Base-by-base conservation (phyloP, 2,888 invertebrate genomes). In the Lasioglossum malachurum region DNA sequence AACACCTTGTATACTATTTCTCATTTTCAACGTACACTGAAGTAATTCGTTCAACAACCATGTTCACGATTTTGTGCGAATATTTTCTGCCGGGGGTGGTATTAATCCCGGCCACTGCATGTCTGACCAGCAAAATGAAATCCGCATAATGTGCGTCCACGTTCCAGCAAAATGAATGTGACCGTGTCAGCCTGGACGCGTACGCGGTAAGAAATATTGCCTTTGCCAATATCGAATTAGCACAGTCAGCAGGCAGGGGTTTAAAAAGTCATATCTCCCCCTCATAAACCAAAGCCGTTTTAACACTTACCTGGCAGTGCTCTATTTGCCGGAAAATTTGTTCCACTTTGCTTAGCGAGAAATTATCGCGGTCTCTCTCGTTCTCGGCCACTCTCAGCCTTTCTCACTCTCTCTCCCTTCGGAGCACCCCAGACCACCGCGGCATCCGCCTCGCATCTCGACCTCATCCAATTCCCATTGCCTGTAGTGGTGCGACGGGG, bases 391-490 rank as follows among this genome's bases (percentile, higher is more conserved):
- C 60, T 64, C 16, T 16, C 60, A 31, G 0, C 19, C 8, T 23
- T 19, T 8, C 44, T n/a, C 69, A 0, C 38, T 12, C 74, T 14
- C 5, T 16, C 4, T 0, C n/a, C 27, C n/a, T 14, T 53, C 60
- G 60, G 16, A 35, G 35, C 69, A 27, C 44, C 38, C 46, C 38
- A 46, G 49, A 69, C 78, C 38, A 53, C 44, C 31, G 44, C 31
- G 44, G 41, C 78, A 67, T 49, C 69, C 79, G 35, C 72, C 75
- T 67, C 75, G 77, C 83, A 71, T 85, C 88, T 80, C 86, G 78
- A 80, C 84, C 88, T 88, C 90, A 82, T 89, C 90, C 91, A 91
- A 91, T 91, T 91, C 87, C 91, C 86, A 89, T 91, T 90, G 86
- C 75, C 82, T 81, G 86, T 82, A 80, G 84, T 75, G 82, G 83